Evolutionary conservation across 2,797 vertebrate genomes (phyloP), one percentile per base, ranked within the genome.

Genomic region (Octomys mimax): DNA sequence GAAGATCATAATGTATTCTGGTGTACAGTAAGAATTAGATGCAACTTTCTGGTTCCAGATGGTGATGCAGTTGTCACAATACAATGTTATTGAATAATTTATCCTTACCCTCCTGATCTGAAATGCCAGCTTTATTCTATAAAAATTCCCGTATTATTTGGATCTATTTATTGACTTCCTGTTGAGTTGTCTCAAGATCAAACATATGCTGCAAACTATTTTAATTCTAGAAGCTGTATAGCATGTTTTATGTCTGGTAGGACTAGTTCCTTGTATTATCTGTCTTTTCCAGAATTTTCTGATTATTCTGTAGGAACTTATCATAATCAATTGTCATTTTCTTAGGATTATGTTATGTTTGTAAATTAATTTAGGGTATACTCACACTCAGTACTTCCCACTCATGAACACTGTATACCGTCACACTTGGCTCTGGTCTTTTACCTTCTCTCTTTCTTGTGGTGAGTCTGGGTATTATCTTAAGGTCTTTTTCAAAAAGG

Each of bases 11-110:
- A 80, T 91, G 83, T 84, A 95, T 59, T 92, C 33, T 80, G 28
- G 49, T 85, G 66, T 61, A 39, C 3, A 71, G 0, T 59, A 59
- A 91, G 81, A 90, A 21, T n/a, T 26, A 6, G 64, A 89, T 91
- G 90, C 62, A 91, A 89, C 22, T 73, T 89, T 59, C 70, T 96
- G 68, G 39, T 83, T 91, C 54, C 49, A 85, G 61, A 82, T 93
- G 77, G 77, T 31, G 89, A 73, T 57, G 0, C 42, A 82, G 71
- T 71, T 92, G 68, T 87, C 84, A 97, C 13, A 91, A 78, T 61
- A 73, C 73, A 78, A 78, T 93, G 80, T 80, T 86, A 91, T 26
- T 80, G 75, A 92, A 57, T 75, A 86, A 77, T 57, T 21, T 49
- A 62, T 83, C 61, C 10, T 49, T 78, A 57, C 26, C 18, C 5